Base-by-base conservation (phyloP, 2,113 vertebrate species). In the Ornithorhynchus anatinus region DNA sequence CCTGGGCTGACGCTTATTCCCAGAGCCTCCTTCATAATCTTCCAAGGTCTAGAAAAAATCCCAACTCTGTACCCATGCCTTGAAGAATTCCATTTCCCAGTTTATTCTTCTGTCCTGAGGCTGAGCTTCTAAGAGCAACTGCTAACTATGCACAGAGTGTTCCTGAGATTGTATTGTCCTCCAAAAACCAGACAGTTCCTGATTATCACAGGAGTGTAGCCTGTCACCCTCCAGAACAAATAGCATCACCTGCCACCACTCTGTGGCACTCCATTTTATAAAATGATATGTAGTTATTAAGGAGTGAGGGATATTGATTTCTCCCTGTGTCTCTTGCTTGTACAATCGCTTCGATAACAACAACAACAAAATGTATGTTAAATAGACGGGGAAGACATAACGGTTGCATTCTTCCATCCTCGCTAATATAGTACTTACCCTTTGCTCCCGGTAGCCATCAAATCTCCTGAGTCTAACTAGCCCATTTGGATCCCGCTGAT, bases 221-320 rank as follows among this genome's bases (percentile, higher is more conserved):
- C 58, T 72, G 66, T 69, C 77, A 79, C 51, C 38, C 35, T 44
- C 8, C 50, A 81, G 77, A 80, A 61, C 40, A 79, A 77, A 88
- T 57, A 62, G 17, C 10, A 64, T 82, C 62, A 74, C 32, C 12
- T 71, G 47, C 27, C 70, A 62, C 31, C 59, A 68, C 45, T 61
- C 82, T 78, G 82, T 4, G 3, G n/a, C 53, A 79, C 66, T 47
- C 11, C 61, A 54, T 69, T 82, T 73, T 16, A 79, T 79, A 7
- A 84, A 84, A 89, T 53, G 15, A 73, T 84, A 79, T 79, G 79
- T 75, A 43, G 13, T 80, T 90, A 82, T 82, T 86, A 84, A 84
- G 69, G 1, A 0, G 47, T 22, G 17, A 86, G 58, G n/a, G 42
- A 25, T 84, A 88, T 87, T 78, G 89, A 85, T 85, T 88, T 89